These are phyloP conservation scores for Cheilosia pagana DNA, from an alignment of 2,888 invertebrate genomes.

Conservation along the genomic window DNA sequence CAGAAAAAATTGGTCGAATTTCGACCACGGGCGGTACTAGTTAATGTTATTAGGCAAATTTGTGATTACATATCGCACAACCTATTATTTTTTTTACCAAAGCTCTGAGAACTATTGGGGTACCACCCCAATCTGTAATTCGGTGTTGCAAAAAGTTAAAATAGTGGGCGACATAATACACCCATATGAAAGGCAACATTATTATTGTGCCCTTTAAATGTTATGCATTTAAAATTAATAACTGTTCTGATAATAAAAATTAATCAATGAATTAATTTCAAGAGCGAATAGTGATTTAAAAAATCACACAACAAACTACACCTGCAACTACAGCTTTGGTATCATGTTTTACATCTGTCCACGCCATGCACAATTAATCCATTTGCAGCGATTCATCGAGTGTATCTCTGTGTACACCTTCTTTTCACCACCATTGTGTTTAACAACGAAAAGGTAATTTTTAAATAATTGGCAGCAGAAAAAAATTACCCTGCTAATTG, in stretches of 20 bases:
- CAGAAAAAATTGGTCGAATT: too few relatives aligned
- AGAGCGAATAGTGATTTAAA: background rate
- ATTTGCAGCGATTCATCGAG: background rate
- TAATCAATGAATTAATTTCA: background rate
- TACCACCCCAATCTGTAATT: too few relatives aligned
- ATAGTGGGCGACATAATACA: too few relatives aligned
- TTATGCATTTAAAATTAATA: background rate
- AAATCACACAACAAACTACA: background rate
- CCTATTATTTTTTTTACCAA: too few relatives aligned
- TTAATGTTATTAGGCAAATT: too few relatives aligned
- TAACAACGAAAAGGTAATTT: constrained; percentile 15
- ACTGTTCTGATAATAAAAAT: background rate
- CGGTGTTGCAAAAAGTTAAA: too few relatives aligned
- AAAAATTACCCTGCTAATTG: constrained; percentile 17
- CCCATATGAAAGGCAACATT: background rate
- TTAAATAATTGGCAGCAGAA: constrained; percentile 14
- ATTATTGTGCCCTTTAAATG: background rate
- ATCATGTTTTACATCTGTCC: constrained; percentile 19
- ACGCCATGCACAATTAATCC: background rate
- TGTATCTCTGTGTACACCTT: background rate
- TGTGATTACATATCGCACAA: too few relatives aligned
- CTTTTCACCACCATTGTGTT: background rate
- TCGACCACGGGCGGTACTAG: too few relatives aligned
- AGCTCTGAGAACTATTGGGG: too few relatives aligned
- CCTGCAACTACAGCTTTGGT: background rate